These are phyloP conservation scores for Corapipo altera DNA, from an alignment of 2,113 vertebrate genomes.

Conservation along the genomic window DNA sequence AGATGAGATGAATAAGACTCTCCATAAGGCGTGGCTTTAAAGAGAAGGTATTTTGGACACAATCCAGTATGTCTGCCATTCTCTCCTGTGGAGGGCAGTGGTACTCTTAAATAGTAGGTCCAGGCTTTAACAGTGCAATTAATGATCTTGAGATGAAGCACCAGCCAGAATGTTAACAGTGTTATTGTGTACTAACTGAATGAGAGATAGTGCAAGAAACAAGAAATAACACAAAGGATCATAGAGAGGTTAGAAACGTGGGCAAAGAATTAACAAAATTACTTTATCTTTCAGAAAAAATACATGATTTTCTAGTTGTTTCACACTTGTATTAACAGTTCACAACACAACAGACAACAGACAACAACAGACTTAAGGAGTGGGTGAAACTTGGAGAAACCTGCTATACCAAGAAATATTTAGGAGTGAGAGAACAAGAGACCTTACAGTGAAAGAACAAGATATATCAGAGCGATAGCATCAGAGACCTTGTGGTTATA, in stretches of 20 bases:
- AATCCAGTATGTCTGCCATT: background rate
- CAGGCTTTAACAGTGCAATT: background rate
- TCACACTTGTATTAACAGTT: background rate
- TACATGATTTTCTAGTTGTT: background rate
- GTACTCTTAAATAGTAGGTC: slow-evolving; percentile 23
- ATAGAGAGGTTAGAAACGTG: background rate
- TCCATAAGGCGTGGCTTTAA: background rate
- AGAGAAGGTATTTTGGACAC: background rate
- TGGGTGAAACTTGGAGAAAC: slow-evolving; percentile 26
- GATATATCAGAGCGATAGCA: background rate
- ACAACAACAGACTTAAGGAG: slow-evolving; percentile 8
- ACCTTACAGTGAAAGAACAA: slow-evolving; percentile 8
- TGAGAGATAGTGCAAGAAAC: background rate
- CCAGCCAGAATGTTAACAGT: background rate
- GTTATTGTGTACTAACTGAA: background rate
- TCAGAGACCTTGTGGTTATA: background rate
- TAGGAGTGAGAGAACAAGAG: slow-evolving; percentile 23
- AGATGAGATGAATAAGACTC: background rate
- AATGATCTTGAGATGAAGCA: slow-evolving; percentile 32
- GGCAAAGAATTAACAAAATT: background rate
- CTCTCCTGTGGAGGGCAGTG: slow-evolving; percentile 53
- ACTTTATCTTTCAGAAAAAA: background rate
- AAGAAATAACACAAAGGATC: slow-evolving; percentile 13
- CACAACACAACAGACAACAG: background rate
- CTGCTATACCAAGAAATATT: background rate